A percentile compares a stretch with the other conserved stretches of the same genome.
Evolutionary conservation across 2,113 vertebrate genomes (phyloP).

Genomic region (Oenanthe oenanthe): DNA sequence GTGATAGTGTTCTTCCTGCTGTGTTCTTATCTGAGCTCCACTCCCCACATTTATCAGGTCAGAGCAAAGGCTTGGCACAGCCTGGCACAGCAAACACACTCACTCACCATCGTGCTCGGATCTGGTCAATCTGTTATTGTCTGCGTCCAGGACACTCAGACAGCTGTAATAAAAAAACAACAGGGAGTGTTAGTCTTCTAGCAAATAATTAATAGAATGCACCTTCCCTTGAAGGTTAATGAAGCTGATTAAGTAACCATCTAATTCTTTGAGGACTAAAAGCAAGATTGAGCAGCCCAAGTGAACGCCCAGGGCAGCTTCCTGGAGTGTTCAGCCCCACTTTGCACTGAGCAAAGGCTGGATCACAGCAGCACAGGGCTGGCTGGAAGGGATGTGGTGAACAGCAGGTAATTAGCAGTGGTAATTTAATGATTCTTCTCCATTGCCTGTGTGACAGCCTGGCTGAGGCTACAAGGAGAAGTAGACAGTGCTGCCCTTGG

Average conservation of each 20-base stretch:
- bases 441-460: rapidly evolving
- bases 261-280: neutral
- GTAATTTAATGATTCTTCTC: neutral
- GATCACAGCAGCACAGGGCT: neutral
- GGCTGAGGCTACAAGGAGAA: neutral
- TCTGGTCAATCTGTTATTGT: neutral
- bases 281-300: neutral
- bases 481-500: neutral
- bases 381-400: neutral
- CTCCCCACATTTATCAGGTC: neutral
- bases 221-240: neutral
- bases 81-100: neutral
- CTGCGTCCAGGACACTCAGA: neutral
- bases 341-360: neutral
- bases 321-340: neutral
- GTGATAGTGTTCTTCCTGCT: neutral
- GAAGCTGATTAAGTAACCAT: neutral
- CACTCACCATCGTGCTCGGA: slow-evolving; percentile 35
- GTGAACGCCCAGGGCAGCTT: rapidly evolving
- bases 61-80: neutral
- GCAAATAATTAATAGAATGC: slow-evolving; percentile 15
- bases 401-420: neutral
- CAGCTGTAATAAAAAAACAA: slow-evolving; percentile 22
- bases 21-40: neutral
- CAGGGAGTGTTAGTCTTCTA: neutral